Conservation (phyloP, 2,113 vertebrate genomes). For the Nycticebus coucang region DNA sequence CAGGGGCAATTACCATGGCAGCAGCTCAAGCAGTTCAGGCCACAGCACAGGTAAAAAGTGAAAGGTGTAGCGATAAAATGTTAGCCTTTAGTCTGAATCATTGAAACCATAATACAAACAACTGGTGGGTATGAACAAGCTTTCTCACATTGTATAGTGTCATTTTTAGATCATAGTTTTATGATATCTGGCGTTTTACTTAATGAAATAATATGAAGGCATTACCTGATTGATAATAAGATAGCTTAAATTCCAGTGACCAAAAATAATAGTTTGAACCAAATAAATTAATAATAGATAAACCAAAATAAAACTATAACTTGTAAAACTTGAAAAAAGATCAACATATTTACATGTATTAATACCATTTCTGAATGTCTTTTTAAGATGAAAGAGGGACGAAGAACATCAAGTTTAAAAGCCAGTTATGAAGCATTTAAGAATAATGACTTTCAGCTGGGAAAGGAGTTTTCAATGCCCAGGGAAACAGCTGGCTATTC, state of each 20-base stretch:
- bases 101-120: background rate
- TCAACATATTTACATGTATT: conserved; percentile 5
- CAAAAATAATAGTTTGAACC: conserved; percentile 18
- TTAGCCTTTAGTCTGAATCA: background rate
- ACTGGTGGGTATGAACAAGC: background rate
- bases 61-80: background rate
- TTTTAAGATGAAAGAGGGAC: conserved; percentile 97
- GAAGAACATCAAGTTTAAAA: conserved; percentile 97
- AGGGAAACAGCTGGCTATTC: conserved; percentile 91
- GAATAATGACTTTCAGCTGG: conserved; percentile 97
- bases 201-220: background rate
- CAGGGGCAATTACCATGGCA: conserved; percentile 99
- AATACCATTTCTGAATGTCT: conserved; percentile 34
- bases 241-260: background rate
- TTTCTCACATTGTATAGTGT: background rate
- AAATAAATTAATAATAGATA: background rate
- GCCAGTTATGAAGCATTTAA: conserved; percentile 99
- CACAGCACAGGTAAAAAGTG: conserved; percentile 92
- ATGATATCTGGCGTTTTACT: background rate
- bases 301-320: background rate
- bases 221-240: background rate
- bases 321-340: conserved; percentile 23
- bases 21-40: conserved; percentile 99
- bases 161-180: conserved; percentile 23
- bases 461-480: conserved; percentile 93